Evolutionary conservation across 2,888 invertebrate genomes (phyloP), one percentile per base, ranked within the genome.

Genomic region (Notocelia uddmanniana): DNA sequence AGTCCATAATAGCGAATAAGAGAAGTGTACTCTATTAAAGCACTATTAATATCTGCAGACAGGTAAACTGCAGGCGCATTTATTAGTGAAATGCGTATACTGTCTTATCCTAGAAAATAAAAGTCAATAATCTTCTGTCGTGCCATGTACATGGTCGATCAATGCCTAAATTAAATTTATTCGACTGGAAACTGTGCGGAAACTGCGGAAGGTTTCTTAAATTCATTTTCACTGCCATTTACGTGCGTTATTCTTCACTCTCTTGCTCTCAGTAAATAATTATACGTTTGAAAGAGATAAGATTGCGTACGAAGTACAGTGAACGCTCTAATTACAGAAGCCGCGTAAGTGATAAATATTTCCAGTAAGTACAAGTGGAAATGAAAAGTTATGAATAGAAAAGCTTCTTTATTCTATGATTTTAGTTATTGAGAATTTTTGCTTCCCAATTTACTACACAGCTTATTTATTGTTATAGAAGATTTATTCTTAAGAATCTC

Each of bases 301-400:
- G 45, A 19, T 41, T 67, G 45, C 66, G 45, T 67, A 48, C 31
- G 45, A 55, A 45, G 57, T 31, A 55, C 66, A 67, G 57, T 45
- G 66, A 67, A 41, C 19, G 45, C 57, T 55, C 41, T 67, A 67
- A 67, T 57, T 57, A 67, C 66, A 57, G 54, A 55, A 34, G 15
- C 26, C 31, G n/a, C 13, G 41, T 31, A 13, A 45, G n/a, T 11
- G 45, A 31, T 13, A 41, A 57, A 57, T 15, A 34, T 13, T 10
- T 23, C 55, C 66, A 67, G 66, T 67, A 66, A 41, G 55, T 9
- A 21, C 13, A 15, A n/a, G 45, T n/a, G 15, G 31, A 31, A 31
- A 31, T 0, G 31, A 31, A 31, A 31, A 5, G 31, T 31, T 31
- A 3, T 26, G 26, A 2, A 5, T 2, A 26, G n/a, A n/a, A n/a